These are phyloP conservation scores for Sarcoramphus papa DNA, from an alignment of 2,797 vertebrate genomes.

Conservation along the genomic window DNA sequence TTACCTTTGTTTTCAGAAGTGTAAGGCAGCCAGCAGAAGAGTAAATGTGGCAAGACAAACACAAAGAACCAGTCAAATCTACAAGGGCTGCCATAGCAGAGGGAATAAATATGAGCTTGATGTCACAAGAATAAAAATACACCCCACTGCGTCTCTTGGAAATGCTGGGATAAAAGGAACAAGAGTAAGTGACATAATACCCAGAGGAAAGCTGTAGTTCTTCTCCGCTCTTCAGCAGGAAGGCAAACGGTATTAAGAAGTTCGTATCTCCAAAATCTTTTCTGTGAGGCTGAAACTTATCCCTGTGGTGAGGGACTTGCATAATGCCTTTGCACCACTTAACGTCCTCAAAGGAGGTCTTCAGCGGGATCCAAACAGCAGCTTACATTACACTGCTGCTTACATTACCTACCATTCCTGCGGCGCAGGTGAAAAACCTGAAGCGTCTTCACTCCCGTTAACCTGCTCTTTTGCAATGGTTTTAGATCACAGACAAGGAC, in stretches of 20 bases:
- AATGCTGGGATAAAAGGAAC: neutral
- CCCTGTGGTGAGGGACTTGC: neutral
- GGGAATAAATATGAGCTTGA: neutral
- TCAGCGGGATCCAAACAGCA: neutral
- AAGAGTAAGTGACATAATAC: neutral
- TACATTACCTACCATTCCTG: neutral
- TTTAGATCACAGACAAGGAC: neutral
- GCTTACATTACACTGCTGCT: neutral
- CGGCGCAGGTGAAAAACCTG: fast-evolving
- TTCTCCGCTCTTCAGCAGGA: neutral
- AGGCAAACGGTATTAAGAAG: neutral
- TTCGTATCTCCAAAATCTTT: neutral
- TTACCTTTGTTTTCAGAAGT: neutral
- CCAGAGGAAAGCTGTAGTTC: neutral
- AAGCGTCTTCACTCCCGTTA: neutral
- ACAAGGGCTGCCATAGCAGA: neutral
- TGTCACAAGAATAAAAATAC: neutral
- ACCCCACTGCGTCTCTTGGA: neutral
- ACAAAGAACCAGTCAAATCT: neutral
- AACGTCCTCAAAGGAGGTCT: neutral
- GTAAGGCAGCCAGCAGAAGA: neutral
- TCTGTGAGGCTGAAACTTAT: neutral
- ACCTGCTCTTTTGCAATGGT: neutral
- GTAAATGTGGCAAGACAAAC: neutral
- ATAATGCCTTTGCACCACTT: neutral